These are phyloP conservation scores for Allolobophora icterica DNA, from an alignment of 2,888 invertebrate genomes.

Conservation along the genomic window DNA sequence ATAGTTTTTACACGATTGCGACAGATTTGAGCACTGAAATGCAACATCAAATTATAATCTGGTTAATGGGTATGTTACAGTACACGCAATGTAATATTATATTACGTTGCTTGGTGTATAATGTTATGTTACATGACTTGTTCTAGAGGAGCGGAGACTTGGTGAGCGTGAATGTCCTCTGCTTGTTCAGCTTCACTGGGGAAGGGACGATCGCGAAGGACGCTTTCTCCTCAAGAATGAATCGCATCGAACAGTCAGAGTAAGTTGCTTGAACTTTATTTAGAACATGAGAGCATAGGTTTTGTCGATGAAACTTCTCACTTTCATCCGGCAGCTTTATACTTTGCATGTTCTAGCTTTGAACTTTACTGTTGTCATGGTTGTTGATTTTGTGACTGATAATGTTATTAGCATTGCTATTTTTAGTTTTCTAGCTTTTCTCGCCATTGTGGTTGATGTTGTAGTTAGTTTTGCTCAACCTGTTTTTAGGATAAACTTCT, in stretches of 20 bases:
- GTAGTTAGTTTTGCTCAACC: not conserved
- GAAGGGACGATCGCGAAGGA: constrained; percentile 96
- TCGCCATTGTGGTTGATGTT: not conserved
- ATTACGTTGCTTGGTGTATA: not conserved
- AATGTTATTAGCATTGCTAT: not conserved
- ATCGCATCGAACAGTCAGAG: constrained; percentile 49
- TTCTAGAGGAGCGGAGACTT: constrained; percentile 82
- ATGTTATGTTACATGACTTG: not conserved
- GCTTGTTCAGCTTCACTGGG: constrained; percentile 97
- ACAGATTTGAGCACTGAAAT: not conserved
- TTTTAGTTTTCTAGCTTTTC: not conserved
- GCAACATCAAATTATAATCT: not conserved
- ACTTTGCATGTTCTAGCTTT: not conserved
- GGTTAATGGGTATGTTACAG: not conserved
- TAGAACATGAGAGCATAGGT: not conserved
- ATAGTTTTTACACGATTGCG: not conserved
- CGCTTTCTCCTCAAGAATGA: constrained; percentile 84
- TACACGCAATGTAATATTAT: not conserved
- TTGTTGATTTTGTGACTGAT: not conserved
- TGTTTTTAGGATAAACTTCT: not conserved
- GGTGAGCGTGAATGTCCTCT: constrained; percentile 91
- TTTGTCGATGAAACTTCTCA: not conserved
- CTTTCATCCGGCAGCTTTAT: not conserved
- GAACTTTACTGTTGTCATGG: not conserved
- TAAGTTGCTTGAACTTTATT: constrained; percentile 30